phyloP scores from a whole-genome alignment of 2,888 invertebrate genomes.

The Acronicta alni region DNA sequence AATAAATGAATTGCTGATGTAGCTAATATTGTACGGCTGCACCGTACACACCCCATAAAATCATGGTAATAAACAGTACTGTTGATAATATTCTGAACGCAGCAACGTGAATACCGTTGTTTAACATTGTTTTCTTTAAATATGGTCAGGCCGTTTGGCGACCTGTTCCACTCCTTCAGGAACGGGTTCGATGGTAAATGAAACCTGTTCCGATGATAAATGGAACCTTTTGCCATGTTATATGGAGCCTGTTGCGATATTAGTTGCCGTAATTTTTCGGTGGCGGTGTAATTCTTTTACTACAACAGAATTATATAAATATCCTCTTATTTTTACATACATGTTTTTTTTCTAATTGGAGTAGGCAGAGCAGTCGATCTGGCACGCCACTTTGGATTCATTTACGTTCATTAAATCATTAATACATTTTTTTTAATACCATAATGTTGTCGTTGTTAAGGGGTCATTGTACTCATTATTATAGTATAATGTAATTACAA shows the following conservation, averaged over 20 bases:
- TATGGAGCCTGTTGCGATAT: neutral
- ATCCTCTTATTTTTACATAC: too few species aligned
- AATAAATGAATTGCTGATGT: too few species aligned
- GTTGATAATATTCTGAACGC: constrained; percentile 36
- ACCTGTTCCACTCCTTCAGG: constrained; percentile 43
- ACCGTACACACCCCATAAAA: constrained; percentile 24
- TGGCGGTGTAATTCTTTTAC: neutral
- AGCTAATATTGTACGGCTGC: too few species aligned
- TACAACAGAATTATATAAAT: neutral
- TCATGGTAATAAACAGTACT: constrained; percentile 28
- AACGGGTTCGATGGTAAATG: constrained; percentile 51
- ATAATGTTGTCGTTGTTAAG: too few species aligned
- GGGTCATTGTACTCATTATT: too few species aligned
- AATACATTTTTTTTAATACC: too few species aligned
- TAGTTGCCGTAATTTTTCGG: neutral
- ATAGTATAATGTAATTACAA: too few species aligned
- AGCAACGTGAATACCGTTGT: constrained; percentile 36
- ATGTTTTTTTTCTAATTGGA: too few species aligned
- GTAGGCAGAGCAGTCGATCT: too few species aligned
- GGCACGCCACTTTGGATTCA: too few species aligned
- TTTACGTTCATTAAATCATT: too few species aligned
- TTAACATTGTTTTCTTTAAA: constrained; percentile 51
- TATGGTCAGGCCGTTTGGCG: constrained; percentile 35
- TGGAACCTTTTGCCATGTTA: neutral
- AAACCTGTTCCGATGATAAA: constrained; percentile 4